Conservation (phyloP, 2,888 invertebrate genomes). For the Hoplodrina ambigua region DNA sequence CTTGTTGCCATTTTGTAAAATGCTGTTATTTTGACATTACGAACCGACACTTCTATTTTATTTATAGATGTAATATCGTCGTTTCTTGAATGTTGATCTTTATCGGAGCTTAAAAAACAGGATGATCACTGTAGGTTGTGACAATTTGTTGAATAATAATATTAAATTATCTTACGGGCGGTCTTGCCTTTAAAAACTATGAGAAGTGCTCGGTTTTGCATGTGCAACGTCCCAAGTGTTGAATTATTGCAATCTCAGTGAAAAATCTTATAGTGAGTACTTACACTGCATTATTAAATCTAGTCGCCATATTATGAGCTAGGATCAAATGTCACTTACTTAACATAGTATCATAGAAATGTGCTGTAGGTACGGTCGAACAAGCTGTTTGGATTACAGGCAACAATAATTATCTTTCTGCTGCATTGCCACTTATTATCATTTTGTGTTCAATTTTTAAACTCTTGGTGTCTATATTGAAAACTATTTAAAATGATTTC, state of each 20-base stretch:
- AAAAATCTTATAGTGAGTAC: not conserved
- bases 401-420: too few species aligned
- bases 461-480: too few species aligned
- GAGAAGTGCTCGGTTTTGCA: not conserved
- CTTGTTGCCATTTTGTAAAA: too few species aligned
- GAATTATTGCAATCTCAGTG: conserved; percentile 7
- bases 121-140: not conserved
- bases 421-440: too few species aligned
- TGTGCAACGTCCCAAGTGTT: not conserved
- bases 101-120: not conserved
- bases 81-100: conserved; percentile 1
- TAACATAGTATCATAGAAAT: conserved; percentile 21
- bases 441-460: too few species aligned
- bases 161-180: not conserved
- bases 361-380: not conserved
- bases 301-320: conserved; percentile 4
- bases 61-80: too few species aligned
- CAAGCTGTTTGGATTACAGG: too few species aligned
- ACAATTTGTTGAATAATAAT: not conserved
- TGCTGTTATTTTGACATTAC: too few species aligned
- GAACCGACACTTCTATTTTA: too few species aligned
- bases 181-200: not conserved
- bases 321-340: conserved; percentile 25
- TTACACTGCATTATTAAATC: conserved; percentile 4
- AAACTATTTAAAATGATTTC: too few species aligned